Evolutionary conservation across 2,888 invertebrate species (phyloP), one percentile per base, ranked within the genome.

Genomic region (Cheilosia pagana): DNA sequence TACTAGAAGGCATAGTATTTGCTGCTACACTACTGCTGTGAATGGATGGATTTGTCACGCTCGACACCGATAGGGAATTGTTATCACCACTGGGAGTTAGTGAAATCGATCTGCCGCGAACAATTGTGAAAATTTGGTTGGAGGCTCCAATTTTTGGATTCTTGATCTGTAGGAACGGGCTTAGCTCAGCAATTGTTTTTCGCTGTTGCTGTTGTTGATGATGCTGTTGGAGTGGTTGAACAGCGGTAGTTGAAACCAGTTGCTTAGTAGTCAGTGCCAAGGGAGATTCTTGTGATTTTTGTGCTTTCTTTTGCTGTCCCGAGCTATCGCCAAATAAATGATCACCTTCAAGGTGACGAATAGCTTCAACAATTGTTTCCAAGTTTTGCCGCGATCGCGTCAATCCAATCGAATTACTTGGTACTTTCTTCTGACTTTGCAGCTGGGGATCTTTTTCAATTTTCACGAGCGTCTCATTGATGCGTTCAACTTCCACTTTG

Each of bases 341-440:
- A 91, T 98, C 98, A 48, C 99, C 99, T 91, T 99, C 99, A 87
- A 99, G 93, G 91, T 99, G 99, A 45, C 98, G 95, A 89, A 99
- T 99, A 72, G 99, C 99, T 92, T 99, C 99, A 45, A 99, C 98
- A 88, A 99, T 99, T 14, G 99, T 99, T 92, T 99, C 98, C 88
- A 99, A 94, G 92, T 98, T 99, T 92, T 98, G 98, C 71, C 98
- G 95, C 86, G 98, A 97, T 74, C 95, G 95, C 16, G 95, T 94
- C 62, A 94, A 91, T n/a, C 88, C 88, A 60, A 87, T 88, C 76
- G 4, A 35, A 60, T 65, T 75, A 3, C 23, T 45, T 4, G 90
- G 23, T 41, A 16, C 53, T 35, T 79, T 79, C 7, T 79, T 82
- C 41, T 86, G 76, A 19, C 14, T 43, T 21, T 14, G 23, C 1